Conservation (phyloP, 2,113 vertebrate genomes). For the Marmota flaviventris region DNA sequence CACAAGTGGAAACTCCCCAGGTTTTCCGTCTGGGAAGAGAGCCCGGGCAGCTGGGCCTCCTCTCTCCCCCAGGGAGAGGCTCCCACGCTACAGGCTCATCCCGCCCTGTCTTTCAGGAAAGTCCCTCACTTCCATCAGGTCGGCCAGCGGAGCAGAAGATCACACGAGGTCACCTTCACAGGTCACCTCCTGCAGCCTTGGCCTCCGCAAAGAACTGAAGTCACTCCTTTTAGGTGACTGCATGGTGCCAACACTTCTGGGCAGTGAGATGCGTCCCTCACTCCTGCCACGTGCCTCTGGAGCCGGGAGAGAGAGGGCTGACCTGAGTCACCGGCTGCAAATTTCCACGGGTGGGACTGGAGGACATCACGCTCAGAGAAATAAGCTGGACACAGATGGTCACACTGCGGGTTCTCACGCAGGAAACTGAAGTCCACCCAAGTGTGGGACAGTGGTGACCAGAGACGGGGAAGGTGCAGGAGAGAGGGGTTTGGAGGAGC, state of each 20-base stretch:
- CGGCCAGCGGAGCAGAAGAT: not conserved
- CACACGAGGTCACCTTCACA: accelerated
- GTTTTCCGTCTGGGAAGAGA: slow-evolving; percentile 34
- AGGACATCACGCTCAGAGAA: not conserved
- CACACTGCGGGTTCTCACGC: too few relatives aligned
- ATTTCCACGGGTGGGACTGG: not conserved
- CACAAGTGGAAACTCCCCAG: slow-evolving; percentile 75
- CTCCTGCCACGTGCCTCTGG: not conserved
- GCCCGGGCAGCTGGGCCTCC: not conserved
- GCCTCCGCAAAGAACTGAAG: not conserved
- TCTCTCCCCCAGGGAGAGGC: not conserved
- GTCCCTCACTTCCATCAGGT: not conserved
- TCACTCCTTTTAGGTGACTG: not conserved
- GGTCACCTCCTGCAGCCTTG: not conserved
- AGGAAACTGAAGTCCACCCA: not conserved
- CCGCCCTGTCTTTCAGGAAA: not conserved
- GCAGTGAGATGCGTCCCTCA: not conserved
- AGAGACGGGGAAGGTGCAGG: not conserved
- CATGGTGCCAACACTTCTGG: not conserved
- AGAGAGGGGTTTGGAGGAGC: too few relatives aligned
- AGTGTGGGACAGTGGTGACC: not conserved
- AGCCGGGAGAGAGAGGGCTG: not conserved
- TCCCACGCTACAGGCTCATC: not conserved
- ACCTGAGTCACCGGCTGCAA: too few relatives aligned
- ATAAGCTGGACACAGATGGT: not conserved